Conservation (phyloP, 1,140 invertebrate species). For the Anastrepha obliqua region DNA sequence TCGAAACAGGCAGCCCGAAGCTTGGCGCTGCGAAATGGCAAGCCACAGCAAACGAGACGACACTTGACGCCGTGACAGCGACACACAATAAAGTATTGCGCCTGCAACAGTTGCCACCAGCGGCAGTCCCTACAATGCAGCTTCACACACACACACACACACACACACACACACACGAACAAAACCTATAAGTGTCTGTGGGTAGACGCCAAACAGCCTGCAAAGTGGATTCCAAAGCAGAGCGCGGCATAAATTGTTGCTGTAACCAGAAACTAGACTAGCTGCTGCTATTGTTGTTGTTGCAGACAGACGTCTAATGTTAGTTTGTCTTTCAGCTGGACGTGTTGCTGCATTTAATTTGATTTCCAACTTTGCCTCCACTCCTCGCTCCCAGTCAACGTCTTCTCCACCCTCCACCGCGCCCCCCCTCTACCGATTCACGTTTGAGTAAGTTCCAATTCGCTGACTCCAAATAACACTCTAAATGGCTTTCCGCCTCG, state of each 20-base stretch:
- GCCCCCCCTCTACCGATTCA: background rate
- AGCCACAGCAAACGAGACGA: background rate
- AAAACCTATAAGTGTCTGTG: background rate
- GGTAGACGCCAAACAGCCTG: conserved; percentile 1
- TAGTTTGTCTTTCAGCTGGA: conserved; percentile 43
- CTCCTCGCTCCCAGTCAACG: background rate
- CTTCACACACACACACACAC: too few relatives aligned
- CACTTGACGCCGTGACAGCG: conserved; percentile 29
- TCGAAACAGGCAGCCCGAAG: background rate
- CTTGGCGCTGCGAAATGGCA: background rate
- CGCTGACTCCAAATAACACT: background rate
- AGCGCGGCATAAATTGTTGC: background rate
- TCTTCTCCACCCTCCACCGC: background rate
- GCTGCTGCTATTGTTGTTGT: background rate
- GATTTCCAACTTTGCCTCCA: background rate
- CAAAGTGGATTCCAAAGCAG: conserved; percentile 25
- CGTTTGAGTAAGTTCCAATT: background rate
- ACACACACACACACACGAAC: background rate
- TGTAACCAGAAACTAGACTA: background rate
- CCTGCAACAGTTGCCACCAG: conserved; percentile 34
- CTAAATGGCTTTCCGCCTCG: conserved; percentile 15
- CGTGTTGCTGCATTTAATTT: conserved; percentile 55
- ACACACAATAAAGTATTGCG: conserved; percentile 27
- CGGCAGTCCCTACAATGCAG: background rate
- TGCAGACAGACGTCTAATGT: conserved; percentile 1